Evolutionary conservation across 2,113 vertebrate species (phyloP), one percentile per base, ranked within the genome.

Genomic region (Platichthys stellatus): DNA sequence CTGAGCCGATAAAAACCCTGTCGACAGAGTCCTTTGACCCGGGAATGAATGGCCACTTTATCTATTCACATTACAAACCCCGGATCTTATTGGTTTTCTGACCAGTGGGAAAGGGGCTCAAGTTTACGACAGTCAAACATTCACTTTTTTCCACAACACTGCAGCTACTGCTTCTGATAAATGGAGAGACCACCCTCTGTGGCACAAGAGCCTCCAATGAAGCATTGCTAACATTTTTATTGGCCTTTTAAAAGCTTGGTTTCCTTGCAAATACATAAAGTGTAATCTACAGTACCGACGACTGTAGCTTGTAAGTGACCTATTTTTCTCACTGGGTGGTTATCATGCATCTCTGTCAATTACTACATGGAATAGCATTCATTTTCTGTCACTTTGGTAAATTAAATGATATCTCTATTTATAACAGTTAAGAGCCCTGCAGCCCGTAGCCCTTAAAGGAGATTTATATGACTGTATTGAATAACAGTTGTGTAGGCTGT

Each of bases 271-370:
- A 88, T 89, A 82, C 62, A 80, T 74, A 76, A 86, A 78, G 57
- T 65, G 51, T 77, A 88, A 83, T 84, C 66, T 80, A 69, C 73
- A 70, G 38, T 51, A 69, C 59, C 38, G 71, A 40, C 74, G 68
- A 82, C 61, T 80, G 54, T 87, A 83, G 68, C 73, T 82, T 74
- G 74, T 63, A 76, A 76, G 81, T 88, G 78, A 76, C 86, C 83
- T 81, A 77, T 84, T 82, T 86, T 74, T 72, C 78, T 60, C 76
- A 73, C 45, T 62, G 35, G 43, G 77, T 83, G 78, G 73, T 85
- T 88, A 84, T 88, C 81, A 63, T 88, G 84, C 78, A 88, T 91
- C 82, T 92, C 60, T 82, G 71, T 86, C 84, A 90, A 89, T 90
- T 90, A 89, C 82, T 21, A 17, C 63, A 69, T 59, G 69, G 61